Base-by-base conservation (phyloP, 2,888 invertebrate species). In the Chymomyza procnemis region DNA sequence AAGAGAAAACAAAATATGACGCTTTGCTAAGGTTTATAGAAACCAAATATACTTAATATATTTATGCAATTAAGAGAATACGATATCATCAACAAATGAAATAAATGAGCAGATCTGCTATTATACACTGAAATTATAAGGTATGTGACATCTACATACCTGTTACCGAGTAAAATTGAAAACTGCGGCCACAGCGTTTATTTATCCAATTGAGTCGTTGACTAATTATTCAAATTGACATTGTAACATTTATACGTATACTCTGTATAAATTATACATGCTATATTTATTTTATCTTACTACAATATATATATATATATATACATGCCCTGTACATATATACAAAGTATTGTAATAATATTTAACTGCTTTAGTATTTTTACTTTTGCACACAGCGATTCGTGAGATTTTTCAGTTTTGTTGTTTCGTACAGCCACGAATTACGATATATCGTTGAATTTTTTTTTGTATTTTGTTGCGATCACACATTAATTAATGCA, bases 171-270 rank as follows among this genome's bases (percentile, higher is more conserved):
- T 30, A 22, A 55, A 55, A 55, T 22, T 26, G 6, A 19, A 55
- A 55, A 18, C 14, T 55, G 55, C 3, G 55, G n/a, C n/a, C 55
- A 34, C 34, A 9, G 34, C 2, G 12, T 12, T 41, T 41, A 41
- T 41, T 41, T 41, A 12, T 41, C 34, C 34, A 41, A 41, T 41
- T 41, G 34, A 12, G 3, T 41, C 34, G 34, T 41, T 41, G 34
- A 41, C 34, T 41, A 41, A 41, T 41, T 12, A 12, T 41, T 41
- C 12, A 41, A 41, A 41, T 41, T 55, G 55, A 21, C 22, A 47
- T 64, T 55, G 30, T 21, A 14, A 64, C 26, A 22, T 66, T 46
- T 21, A 64, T 47, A 60, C 6, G n/a, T 60, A 41, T 34, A 54
- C 57, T 26, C 47, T n/a, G 14, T 46, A 19, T 58, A 19, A 57